Evolutionary conservation across 64 coral and sea anemone species (phyloP), one percentile per base, ranked within the genome.

Genomic region (Stichodactyla helianthus): DNA sequence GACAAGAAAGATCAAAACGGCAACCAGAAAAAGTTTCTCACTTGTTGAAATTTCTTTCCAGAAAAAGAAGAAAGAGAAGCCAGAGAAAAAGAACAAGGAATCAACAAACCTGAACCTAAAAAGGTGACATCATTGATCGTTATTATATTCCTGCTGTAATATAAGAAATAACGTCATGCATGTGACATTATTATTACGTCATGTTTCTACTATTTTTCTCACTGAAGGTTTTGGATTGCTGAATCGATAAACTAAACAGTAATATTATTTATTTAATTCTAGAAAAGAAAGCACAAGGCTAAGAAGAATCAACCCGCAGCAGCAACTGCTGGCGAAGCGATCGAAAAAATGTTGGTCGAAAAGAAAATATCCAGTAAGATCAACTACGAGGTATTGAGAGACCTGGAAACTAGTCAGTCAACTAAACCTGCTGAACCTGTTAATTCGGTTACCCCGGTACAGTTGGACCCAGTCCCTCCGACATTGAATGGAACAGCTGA

Each of bases 341-440:
- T 99, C 76, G 97, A 99, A 59, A 99, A 99, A 87, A 99, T 99
- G 97, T 86, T 99, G 10, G 93, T 99, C 27, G 97, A 99, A 87
- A 94, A 95, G 77, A 99, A 93, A 86, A 99, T 99, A 74, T 99
- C 97, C 23, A 89, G 88, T 58, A 99, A 99, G 84, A 99, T 99
- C 50, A 99, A 99, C 82, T 99, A 99, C 61, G 97, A 99, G 55
- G 97, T 99, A 10, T 85, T 99, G 1, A 92, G 97, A 18, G 93
- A 94, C 54, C 88, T 99, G 88, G 94, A 97, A 64, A 97, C 91
- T 0, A 93, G 94, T 68, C 94, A 97, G 52, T 90, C 91, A n/a
- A 76, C 50, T 67, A 92, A 82, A 54, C 89, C 93, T 10, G 54
- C 57, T 79, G 77, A 89, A 83, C 71, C 88, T 19, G 88, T 84